Conservation (phyloP, 1,140 invertebrate genomes). For the Bombyx mandarina region DNA sequence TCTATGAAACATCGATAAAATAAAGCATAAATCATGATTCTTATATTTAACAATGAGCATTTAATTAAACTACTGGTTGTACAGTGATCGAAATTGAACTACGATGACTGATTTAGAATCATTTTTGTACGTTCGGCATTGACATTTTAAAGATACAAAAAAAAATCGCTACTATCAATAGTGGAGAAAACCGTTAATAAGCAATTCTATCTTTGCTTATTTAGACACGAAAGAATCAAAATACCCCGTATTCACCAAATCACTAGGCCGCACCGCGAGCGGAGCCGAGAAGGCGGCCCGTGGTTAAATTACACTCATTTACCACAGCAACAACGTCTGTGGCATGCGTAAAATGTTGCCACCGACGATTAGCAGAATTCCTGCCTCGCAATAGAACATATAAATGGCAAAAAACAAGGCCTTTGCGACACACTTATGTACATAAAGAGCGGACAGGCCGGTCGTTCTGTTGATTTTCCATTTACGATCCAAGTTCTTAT, state of each 20-base stretch:
- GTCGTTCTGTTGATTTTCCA: constrained; percentile 45
- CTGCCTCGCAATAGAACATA: constrained; percentile 52
- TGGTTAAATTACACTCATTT: constrained; percentile 62
- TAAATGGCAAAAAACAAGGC: constrained; percentile 59
- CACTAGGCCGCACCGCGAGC: constrained; percentile 12
- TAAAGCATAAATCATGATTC: too few species aligned
- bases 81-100: background rate
- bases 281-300: constrained; percentile 22
- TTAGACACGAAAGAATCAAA: too few species aligned
- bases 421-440: constrained; percentile 47
- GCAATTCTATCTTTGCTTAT: too few species aligned
- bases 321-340: constrained; percentile 37
- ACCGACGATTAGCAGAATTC: constrained; percentile 64
- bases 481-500: constrained; percentile 35
- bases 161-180: background rate
- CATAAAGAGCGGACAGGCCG: constrained; percentile 24
- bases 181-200: background rate
- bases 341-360: constrained; percentile 57
- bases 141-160: background rate
- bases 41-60: too few species aligned
- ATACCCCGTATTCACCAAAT: background rate
- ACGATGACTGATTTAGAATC: too few species aligned
- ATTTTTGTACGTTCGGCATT: too few species aligned
- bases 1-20: too few species aligned
- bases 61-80: background rate